Percentiles rank a stretch among this genome's conserved stretches.
These are phyloP conservation scores for Syngnathus scovelli DNA, from an alignment of 2,113 vertebrate genomes.

Conservation along the genomic window DNA sequence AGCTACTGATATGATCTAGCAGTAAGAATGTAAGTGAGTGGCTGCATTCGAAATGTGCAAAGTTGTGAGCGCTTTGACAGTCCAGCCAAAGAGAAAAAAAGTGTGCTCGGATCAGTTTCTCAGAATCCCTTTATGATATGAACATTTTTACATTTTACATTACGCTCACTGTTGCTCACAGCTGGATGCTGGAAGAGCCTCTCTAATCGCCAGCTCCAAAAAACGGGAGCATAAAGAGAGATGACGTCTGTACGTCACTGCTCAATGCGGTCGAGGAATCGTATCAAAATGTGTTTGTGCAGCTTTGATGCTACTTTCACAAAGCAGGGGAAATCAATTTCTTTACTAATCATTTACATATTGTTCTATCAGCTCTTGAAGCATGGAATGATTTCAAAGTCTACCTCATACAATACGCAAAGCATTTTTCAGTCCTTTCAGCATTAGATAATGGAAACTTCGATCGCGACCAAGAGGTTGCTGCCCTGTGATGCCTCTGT, in stretches of 20 bases:
- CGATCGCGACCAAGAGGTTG: conserved; percentile 67
- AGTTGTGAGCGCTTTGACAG: background rate
- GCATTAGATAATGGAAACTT: conserved; percentile 63
- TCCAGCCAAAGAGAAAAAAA: background rate
- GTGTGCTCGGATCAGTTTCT: conserved; percentile 1
- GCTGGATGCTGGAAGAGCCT: conserved; percentile 35
- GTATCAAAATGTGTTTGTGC: conserved; percentile 9
- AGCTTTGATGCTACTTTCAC: conserved; percentile 19
- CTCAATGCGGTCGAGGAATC: conserved; percentile 25
- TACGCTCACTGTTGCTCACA: conserved; percentile 38
- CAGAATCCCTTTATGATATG: background rate
- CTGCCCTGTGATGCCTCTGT: conserved; percentile 66
- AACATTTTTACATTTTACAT: conserved; percentile 18
- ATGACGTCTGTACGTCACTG: conserved; percentile 33
- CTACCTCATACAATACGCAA: conserved; percentile 34
- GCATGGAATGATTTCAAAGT: conserved; percentile 19
- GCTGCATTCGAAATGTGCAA: background rate
- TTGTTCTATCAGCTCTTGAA: conserved; percentile 14
- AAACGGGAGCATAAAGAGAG: conserved; percentile 22
- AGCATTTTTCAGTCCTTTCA: conserved; percentile 55
- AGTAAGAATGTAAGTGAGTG: background rate
- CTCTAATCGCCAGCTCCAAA: conserved; percentile 35
- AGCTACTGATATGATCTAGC: background rate
- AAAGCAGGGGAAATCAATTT: conserved; percentile 10
- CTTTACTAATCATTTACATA: conserved; percentile 22